A percentile compares a stretch with the other conserved stretches of the same genome.
Evolutionary conservation across 2,888 invertebrate species (phyloP).

Genomic region (Dastarcus helophoroides): DNA sequence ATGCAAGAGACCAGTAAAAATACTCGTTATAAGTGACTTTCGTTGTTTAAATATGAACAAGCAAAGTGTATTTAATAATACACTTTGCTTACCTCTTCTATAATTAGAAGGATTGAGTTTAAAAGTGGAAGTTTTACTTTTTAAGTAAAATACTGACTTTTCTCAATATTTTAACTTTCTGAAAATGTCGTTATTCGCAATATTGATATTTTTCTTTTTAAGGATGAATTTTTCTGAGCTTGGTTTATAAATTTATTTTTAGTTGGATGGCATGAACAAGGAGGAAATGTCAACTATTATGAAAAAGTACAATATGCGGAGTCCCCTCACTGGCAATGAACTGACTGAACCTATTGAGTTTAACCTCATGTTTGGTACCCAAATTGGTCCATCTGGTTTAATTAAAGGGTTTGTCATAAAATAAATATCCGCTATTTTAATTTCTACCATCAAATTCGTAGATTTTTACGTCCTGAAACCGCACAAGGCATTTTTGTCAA

Average conservation of each 20-base stretch:
- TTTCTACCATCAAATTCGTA: conserved; percentile 30
- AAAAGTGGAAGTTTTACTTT: too few relatives aligned
- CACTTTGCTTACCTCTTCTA: too few relatives aligned
- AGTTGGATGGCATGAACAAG: conserved; percentile 84
- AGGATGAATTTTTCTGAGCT: background rate
- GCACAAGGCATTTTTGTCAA: conserved; percentile 99
- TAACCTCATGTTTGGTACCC: conserved; percentile 97
- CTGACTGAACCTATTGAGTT: conserved; percentile 94
- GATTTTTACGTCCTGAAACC: conserved; percentile 92
- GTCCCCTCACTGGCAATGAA: conserved; percentile 90
- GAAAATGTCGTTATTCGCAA: conserved; percentile 2
- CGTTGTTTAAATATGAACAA: too few relatives aligned
- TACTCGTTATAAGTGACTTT: too few relatives aligned
- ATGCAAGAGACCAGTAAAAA: too few relatives aligned
- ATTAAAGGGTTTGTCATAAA: conserved; percentile 60
- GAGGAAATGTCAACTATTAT: conserved; percentile 81
- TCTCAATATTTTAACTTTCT: too few relatives aligned
- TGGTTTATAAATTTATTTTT: conserved; percentile 28
- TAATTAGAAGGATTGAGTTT: too few relatives aligned
- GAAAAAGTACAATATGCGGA: conserved; percentile 82
- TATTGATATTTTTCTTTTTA: conserved; percentile 1
- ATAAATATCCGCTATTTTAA: background rate
- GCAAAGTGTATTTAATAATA: too few relatives aligned
- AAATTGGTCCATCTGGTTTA: conserved; percentile 93
- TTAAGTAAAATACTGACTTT: too few relatives aligned